Percentiles rank a stretch among this genome's conserved stretches.
Evolutionary conservation across 2,797 vertebrate species (phyloP).

Genomic region (Spheniscus humboldti): DNA sequence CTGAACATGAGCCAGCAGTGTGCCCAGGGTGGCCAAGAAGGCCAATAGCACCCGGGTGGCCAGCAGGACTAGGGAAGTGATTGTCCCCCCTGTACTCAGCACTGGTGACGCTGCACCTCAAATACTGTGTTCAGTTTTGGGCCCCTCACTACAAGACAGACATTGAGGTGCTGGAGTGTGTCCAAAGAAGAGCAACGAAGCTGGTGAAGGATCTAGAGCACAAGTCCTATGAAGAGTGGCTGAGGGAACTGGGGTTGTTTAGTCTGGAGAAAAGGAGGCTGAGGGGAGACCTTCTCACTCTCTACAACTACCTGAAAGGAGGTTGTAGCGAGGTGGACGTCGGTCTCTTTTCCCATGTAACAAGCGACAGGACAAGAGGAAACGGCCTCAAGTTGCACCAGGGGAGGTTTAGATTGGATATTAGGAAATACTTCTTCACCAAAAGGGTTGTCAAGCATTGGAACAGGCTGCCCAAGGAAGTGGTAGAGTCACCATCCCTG

Average conservation of each 20-base stretch:
- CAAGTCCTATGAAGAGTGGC: accelerated
- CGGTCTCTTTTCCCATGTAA: neutral
- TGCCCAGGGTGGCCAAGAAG: neutral
- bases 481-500: neutral
- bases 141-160: neutral
- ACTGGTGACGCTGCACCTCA: neutral
- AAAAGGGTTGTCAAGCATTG: neutral
- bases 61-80: too few relatives aligned
- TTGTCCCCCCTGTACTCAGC: too few relatives aligned
- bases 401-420: neutral
- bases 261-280: neutral
- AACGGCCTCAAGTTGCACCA: neutral
- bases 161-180: accelerated
- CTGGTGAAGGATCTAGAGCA: neutral
- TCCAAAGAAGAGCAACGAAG: neutral
- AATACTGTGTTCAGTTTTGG: too few relatives aligned
- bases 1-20: neutral
- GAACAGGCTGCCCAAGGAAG: neutral
- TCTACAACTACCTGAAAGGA: neutral
- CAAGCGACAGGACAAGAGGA: neutral
- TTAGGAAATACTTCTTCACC: neutral
- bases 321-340: accelerated
- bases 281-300: neutral
- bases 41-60: neutral
- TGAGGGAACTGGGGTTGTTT: neutral